phyloP scores from a whole-genome alignment of 2,888 invertebrate genomes.

The Marasmarcha lunaedactyla region DNA sequence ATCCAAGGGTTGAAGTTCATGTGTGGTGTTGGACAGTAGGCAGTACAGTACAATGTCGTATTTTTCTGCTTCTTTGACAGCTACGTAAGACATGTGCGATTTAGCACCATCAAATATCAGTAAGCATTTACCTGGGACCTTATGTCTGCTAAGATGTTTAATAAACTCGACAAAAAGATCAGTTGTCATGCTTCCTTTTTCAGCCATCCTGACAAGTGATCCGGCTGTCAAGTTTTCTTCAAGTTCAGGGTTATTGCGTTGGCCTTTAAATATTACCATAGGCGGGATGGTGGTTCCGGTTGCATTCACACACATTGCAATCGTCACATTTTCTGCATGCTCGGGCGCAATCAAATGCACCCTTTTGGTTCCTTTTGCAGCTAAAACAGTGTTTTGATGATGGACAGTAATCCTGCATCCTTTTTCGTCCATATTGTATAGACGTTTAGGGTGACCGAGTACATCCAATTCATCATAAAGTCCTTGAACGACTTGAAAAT shows the following conservation, averaged over 20 bases:
- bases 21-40: conserved; percentile 12
- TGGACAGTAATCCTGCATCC: conserved; percentile 16
- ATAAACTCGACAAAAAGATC: conserved; percentile 13
- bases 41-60: conserved; percentile 10
- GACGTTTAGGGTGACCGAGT: conserved; percentile 14
- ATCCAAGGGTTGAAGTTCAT: conserved; percentile 11
- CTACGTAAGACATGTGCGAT: conserved; percentile 11
- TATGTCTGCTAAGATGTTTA: conserved; percentile 6
- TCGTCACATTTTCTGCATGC: conserved; percentile 15
- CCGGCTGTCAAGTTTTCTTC: conserved; percentile 13
- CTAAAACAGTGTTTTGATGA: conserved; percentile 13
- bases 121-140: conserved; percentile 12
- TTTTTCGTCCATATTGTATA: conserved; percentile 15
- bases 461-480: conserved; percentile 16
- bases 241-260: conserved; percentile 11
- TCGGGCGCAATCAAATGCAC: conserved; percentile 13
- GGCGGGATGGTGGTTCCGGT: conserved; percentile 13
- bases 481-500: conserved; percentile 15
- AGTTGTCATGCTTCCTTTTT: conserved; percentile 2
- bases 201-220: conserved; percentile 12
- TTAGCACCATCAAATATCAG: conserved; percentile 14
- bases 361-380: conserved; percentile 11
- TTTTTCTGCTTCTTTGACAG: conserved; percentile 15
- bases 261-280: conserved; percentile 13
- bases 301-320: conserved; percentile 15